These are phyloP conservation scores for Bufo bufo DNA, from an alignment of 2,113 vertebrate species.

Conservation along the genomic window DNA sequence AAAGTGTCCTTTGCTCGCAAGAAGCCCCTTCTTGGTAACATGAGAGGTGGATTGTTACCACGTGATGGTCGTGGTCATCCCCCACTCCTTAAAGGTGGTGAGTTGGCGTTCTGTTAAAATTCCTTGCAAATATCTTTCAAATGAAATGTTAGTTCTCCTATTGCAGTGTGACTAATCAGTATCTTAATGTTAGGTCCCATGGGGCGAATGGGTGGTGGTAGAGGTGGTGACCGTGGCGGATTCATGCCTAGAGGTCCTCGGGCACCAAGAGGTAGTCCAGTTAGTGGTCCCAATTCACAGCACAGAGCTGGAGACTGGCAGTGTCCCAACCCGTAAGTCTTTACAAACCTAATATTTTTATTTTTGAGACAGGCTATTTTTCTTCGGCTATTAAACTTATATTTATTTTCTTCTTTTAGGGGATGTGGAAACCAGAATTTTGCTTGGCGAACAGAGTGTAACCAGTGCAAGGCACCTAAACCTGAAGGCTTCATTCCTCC, in stretches of 20 bases:
- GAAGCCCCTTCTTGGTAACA: slow-evolving; percentile 87
- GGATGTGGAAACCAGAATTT: slow-evolving; percentile 98
- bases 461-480: slow-evolving; percentile 98
- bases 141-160: not conserved
- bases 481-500: slow-evolving; percentile 90
- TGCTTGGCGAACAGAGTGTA: slow-evolving; percentile 97
- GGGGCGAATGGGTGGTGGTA: slow-evolving; percentile 88
- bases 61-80: slow-evolving; percentile 85
- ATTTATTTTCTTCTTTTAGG: slow-evolving; percentile 68
- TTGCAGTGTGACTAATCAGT: not conserved
- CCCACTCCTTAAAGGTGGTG: slow-evolving; percentile 85
- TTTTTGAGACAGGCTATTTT: not conserved
- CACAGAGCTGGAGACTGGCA: slow-evolving; percentile 97
- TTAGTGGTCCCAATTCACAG: slow-evolving; percentile 88
- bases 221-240: slow-evolving; percentile 84
- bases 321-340: slow-evolving; percentile 93
- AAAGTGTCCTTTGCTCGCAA: slow-evolving; percentile 88
- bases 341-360: not conserved
- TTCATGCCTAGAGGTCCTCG: slow-evolving; percentile 88
- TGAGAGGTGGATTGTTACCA: slow-evolving; percentile 85
- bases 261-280: slow-evolving; percentile 85
- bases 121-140: not conserved
- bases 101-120: not conserved
- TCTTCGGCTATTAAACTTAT: too few relatives aligned
- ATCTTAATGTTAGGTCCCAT: slow-evolving; percentile 76